A percentile compares a stretch with the other conserved stretches of the same genome.
phyloP scores from a whole-genome alignment of 2,113 vertebrate species.

The Elephas maximus region DNA sequence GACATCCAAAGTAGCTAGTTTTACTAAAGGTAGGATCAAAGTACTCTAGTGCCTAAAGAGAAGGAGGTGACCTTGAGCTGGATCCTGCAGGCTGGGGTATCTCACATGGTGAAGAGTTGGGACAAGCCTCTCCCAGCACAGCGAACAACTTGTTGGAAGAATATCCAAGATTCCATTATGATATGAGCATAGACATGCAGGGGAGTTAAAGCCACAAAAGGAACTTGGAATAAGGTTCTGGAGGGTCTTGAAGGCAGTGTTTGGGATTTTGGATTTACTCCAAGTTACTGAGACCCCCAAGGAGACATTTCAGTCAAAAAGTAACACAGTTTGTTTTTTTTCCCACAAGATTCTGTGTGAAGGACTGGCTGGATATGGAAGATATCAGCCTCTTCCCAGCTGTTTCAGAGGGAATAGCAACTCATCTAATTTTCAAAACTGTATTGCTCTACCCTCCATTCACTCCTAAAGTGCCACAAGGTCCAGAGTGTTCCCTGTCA shows the following conservation, averaged over 20 bases:
- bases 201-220: not conserved
- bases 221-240: not conserved
- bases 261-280: not conserved
- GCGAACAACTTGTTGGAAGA: not conserved
- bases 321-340: not conserved
- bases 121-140: not conserved
- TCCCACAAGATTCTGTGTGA: not conserved
- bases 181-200: not conserved
- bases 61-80: not conserved
- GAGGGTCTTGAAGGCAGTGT: not conserved
- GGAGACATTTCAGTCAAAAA: not conserved
- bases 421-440: not conserved
- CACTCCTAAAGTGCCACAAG: not conserved
- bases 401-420: not conserved
- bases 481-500: not conserved
- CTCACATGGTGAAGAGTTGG: not conserved
- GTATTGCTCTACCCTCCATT: not conserved
- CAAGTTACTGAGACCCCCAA: not conserved
- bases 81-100: not conserved
- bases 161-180: not conserved
- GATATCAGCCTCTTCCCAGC: not conserved
- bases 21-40: not conserved
- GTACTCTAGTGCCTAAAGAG: not conserved
- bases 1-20: not conserved
- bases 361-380: not conserved